Percentiles rank a stretch among this genome's conserved stretches.
These are phyloP conservation scores for Sturnira hondurensis DNA, from an alignment of 2,113 vertebrate genomes.

Conservation along the genomic window DNA sequence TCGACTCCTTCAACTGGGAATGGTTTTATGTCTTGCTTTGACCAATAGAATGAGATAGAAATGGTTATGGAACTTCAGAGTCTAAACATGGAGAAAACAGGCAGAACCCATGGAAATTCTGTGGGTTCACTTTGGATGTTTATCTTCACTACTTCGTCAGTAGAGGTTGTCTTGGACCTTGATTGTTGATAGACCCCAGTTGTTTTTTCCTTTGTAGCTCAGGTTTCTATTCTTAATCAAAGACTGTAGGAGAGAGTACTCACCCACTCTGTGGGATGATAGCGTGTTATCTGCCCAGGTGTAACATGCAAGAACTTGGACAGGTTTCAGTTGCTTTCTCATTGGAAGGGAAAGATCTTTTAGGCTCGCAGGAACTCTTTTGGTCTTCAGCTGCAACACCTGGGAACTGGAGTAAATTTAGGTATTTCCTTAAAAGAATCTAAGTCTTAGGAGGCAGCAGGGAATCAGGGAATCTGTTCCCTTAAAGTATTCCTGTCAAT, in stretches of 20 bases:
- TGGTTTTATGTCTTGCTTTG: not conserved
- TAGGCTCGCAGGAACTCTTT: not conserved
- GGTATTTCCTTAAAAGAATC: not conserved
- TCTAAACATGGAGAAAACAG: not conserved
- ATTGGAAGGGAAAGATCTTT: not conserved
- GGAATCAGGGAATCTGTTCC: not conserved
- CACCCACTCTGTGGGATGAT: not conserved
- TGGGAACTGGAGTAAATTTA: not conserved
- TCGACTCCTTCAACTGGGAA: not conserved
- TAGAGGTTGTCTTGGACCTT: not conserved
- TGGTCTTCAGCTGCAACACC: not conserved
- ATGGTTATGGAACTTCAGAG: not conserved
- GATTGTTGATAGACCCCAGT: not conserved
- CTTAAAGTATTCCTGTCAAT: not conserved
- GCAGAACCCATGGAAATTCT: not conserved
- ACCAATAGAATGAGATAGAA: not conserved
- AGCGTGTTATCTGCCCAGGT: not conserved
- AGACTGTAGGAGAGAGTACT: not conserved
- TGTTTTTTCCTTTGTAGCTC: not conserved
- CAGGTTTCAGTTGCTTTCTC: not conserved
- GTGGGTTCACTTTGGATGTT: not conserved
- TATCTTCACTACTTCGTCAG: not conserved
- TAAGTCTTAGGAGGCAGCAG: not conserved
- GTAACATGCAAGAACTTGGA: not conserved
- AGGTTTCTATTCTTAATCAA: not conserved